Evolutionary conservation across 2,797 vertebrate species (phyloP), one percentile per base, ranked within the genome.

Genomic region (Sebastes nivosus): DNA sequence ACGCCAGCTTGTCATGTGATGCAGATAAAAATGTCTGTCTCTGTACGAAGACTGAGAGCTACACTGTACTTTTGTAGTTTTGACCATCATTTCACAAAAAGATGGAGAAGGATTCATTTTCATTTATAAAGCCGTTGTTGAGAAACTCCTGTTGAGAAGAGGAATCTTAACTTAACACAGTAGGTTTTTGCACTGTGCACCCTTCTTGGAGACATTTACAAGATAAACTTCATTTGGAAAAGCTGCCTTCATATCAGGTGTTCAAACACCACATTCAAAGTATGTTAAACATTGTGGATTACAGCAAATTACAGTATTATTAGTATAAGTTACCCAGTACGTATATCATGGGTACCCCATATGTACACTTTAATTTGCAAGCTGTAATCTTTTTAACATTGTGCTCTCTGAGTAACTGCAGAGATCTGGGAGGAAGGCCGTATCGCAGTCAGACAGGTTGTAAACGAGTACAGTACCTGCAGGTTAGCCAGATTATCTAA

Each of bases 251-350:
- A 52, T 38, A 55, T 54, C 66, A 69, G 22, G 2, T 14, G 25
- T 54, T 32, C 29, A 27, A 50, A 61, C 38, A 60, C n/a, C 36
- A 12, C 52, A 18, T 22, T 8, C n/a, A 24, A 38, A 30, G 16
- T 32, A 55, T 13, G 30, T 55, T 69, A 0, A 24, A 55, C 2
- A 3, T 14, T 20, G 25, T 11, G n/a, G 30, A 32, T 68, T 13
- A 54, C 10, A 66, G 7, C 66, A 54, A 24, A 52, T 25, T 10
- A 8, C 30, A 7, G 52, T 8, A 9, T 46, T 36, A 38, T 7
- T 22, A 30, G 3, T 50, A 13, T 0, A 9, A 9, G 0, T 20
- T n/a, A 52, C 46, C 20, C 0, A 18, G 1, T 50, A 20, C 0
- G 27, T 68, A 30, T 10, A 14, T 68, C 13, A 16, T 24, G 9